Percentiles rank a stretch among this genome's conserved stretches.
These are phyloP conservation scores for Takifugu bimaculatus DNA, from an alignment of 2,113 vertebrate species.

Conservation along the genomic window DNA sequence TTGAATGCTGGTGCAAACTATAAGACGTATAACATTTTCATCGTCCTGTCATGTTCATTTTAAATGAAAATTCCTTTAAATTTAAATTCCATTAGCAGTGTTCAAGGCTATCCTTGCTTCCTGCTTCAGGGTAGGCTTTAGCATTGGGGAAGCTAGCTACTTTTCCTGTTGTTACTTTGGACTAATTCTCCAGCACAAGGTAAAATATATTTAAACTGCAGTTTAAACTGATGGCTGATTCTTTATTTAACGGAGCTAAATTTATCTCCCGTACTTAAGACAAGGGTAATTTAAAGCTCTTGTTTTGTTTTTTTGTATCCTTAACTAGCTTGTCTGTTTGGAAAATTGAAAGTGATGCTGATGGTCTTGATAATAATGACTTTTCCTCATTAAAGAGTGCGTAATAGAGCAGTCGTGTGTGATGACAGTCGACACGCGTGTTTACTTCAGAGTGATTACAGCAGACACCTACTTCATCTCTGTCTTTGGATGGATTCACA, in stretches of 20 bases:
- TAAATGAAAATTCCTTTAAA: too few species aligned
- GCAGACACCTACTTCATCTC: slow-evolving; percentile 18
- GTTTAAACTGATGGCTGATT: background rate
- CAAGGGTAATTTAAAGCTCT: background rate
- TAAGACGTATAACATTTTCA: too few species aligned
- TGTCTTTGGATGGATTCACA: slow-evolving; percentile 11
- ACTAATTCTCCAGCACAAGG: background rate
- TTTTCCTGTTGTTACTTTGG: background rate
- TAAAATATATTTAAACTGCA: slow-evolving; percentile 11
- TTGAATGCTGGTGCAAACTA: too few species aligned
- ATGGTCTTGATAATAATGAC: slow-evolving; percentile 14
- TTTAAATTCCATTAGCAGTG: too few species aligned
- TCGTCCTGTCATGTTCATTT: too few species aligned
- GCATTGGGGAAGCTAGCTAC: too few species aligned
- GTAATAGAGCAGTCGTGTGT: slow-evolving; percentile 14
- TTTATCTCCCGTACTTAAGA: background rate
- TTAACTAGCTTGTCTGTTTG: slow-evolving; percentile 1
- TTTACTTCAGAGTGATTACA: slow-evolving; percentile 39
- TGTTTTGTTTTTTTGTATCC: background rate
- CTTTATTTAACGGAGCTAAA: background rate
- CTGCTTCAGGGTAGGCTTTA: too few species aligned
- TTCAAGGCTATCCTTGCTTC: too few species aligned
- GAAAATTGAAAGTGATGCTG: slow-evolving; percentile 5
- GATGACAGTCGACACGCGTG: slow-evolving; percentile 21
- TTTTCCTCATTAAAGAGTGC: slow-evolving; percentile 30